Evolutionary conservation across 2,888 invertebrate species (phyloP), one percentile per base, ranked within the genome.

Genomic region (Leptopilina syphax): DNA sequence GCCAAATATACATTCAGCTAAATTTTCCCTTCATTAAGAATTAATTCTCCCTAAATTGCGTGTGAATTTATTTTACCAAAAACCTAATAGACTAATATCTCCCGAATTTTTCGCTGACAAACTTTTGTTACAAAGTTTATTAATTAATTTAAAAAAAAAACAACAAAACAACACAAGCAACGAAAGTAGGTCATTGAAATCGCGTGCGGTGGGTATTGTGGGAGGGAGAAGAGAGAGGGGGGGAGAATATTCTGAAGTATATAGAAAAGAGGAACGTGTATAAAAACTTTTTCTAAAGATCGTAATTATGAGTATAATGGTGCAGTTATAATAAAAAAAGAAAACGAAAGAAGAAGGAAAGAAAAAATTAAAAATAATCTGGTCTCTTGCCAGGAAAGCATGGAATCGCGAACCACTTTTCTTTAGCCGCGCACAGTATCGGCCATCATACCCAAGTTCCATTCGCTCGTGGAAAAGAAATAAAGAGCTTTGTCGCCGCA

Each of bases 401-500:
- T 47, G 67, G 44, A n/a, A 67, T 67, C 44, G 34, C 27, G 54
- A 73, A 54, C n/a, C 8, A 57, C 70, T 57, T 73, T 73, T n/a
- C 57, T 73, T 57, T 73, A 54, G 54, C 54, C 34, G 8, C 44
- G 44, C 44, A 34, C 27, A 73, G 70, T 73, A 73, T 73, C 70
- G 54, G 70, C 54, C 54, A 73, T 50, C 50, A 73, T 73, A 54
- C 34, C 34, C 12, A 8, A 57, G 54, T 57, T 47, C 47, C 67
- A 67, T 67, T 67, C 18, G 67, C 67, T 67, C 67, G 67, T n/a
- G 13, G 70, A 73, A 50, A 73, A 86, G 85, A 86, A 87, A 86
- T 87, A 87, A 88, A 88, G 87, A 88, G 87, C 87, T 89, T 88
- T 89, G 87, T 89, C 87, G 87, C 84, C 84, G 84, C 84, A 86